Percentiles rank a stretch among this genome's conserved stretches.
Conservation (phyloP, 2,888 invertebrate genomes). For the Cataglyphis altisquamis region DNA sequence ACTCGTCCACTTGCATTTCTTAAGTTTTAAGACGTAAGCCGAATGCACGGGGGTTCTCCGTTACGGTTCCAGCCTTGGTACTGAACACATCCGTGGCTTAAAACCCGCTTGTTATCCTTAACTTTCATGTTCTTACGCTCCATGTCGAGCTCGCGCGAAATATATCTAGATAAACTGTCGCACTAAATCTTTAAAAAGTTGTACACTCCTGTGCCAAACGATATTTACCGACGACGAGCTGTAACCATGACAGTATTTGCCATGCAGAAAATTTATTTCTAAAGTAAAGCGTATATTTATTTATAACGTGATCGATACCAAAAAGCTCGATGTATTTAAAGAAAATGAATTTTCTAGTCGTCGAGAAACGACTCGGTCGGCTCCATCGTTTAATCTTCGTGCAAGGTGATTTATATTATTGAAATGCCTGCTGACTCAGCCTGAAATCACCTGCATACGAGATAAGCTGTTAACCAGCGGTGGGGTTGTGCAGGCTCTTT, state of each 20-base stretch:
- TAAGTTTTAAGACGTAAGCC: conserved; percentile 46
- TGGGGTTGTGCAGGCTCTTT: conserved; percentile 55
- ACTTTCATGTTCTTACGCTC: conserved; percentile 17
- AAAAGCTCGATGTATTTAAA: conserved; percentile 13
- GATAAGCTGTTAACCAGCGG: conserved; percentile 64
- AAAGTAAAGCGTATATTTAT: not conserved
- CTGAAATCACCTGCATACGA: conserved; percentile 68
- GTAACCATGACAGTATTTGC: not conserved
- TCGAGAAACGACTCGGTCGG: conserved; percentile 51
- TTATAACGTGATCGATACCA: not conserved
- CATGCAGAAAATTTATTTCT: not conserved
- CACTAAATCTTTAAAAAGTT: conserved; percentile 36
- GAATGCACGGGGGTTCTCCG: conserved; percentile 21
- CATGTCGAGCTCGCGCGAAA: conserved; percentile 6
- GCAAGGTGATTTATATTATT: conserved; percentile 74
- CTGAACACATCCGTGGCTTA: conserved; percentile 44
- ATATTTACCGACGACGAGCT: not conserved
- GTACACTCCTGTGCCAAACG: not conserved
- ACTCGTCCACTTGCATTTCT: conserved; percentile 50
- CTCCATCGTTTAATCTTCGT: conserved; percentile 65
- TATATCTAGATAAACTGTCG: conserved; percentile 17
- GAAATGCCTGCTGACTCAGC: conserved; percentile 61
- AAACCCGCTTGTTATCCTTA: conserved; percentile 46
- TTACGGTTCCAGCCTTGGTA: conserved; percentile 7
- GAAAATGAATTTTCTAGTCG: conserved; percentile 68